Base-by-base conservation (phyloP, 2,888 invertebrate species). In the Crossocerus cetratus region DNA sequence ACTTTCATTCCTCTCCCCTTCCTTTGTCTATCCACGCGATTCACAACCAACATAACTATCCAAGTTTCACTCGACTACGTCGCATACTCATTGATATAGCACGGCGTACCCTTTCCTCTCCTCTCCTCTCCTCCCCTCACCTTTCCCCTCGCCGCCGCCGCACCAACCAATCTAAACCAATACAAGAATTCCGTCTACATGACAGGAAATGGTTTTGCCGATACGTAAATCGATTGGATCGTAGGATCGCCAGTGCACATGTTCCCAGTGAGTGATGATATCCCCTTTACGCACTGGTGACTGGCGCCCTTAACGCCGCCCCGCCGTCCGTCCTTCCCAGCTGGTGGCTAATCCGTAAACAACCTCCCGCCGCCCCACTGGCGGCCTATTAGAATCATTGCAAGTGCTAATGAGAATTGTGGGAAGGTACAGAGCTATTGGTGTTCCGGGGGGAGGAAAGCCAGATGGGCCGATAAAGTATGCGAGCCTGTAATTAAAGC, bases 311-410 rank as follows among this genome's bases (percentile, higher is more conserved):
- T n/a, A n/a, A n/a, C n/a, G n/a, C n/a, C n/a, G n/a, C n/a, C n/a
- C n/a, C n/a, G n/a, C n/a, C n/a, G n/a, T n/a, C n/a, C n/a, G n/a
- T n/a, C n/a, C n/a, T 32, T 23, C 16, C 21, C 16, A 55, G 42
- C 32, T 20, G 22, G 44, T 56, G 54, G 57, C 22, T 65, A 57
- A 65, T 65, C 44, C 23, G 23, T 45, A 45, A 56, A 45, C 8
- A 23, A 45, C 4, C 57, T n/a, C 22, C n/a, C n/a, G n/a, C n/a
- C n/a, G n/a, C n/a, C n/a, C 42, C 18, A 65, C 16, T 44, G 56
- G 14, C 4, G 18, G 14, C 45, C 57, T 23, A 20, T 57, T 65
- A 65, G 57, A 23, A 65, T 65, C 65, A 45, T 65, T 65, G 23
- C 44, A n/a, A 16, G 64, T 8, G 54, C 22, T 20, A 56, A 56